Base-by-base conservation (phyloP, 1,140 invertebrate genomes). In the Panagrolaimus sp. region DNA sequence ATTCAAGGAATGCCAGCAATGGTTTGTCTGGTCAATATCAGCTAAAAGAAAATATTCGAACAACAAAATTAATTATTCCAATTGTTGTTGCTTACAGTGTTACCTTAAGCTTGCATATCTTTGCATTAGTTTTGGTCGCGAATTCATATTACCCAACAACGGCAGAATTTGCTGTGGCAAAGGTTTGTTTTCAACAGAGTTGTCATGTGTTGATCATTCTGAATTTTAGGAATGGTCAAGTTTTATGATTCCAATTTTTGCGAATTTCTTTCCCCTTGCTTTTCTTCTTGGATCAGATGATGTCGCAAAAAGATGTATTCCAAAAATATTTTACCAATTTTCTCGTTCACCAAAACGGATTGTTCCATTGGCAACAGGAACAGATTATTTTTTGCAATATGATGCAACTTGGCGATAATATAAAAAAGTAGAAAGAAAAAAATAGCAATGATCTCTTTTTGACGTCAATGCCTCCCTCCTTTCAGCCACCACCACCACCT, bases 221-320 rank as follows among this genome's bases (percentile, higher is more conserved):
- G n/a, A n/a, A n/a, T 51, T 57, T 57, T 16, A 57, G 51, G 51
- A 57, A 57, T 57, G 51, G 51, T 57, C 51, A 57, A 57, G 51
- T 16, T 57, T 57, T 27, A 57, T 57, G 0, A 57, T 57, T 25
- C 51, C 51, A 13, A 13, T 57, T 25, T 57, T 57, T 57, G 51
- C 51, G 11, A 57, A 57, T 23, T 20, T 27, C 4, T 16, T 57
- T 20, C 51, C 51, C 0, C 20, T 57, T 23, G 1, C 31, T 4
- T 38, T 38, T 38, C 31, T 38, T 13, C 4, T 57, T 57, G 16
- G 27, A 20, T 20, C 13, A 20, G 20, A 57, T 57, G 51, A 20
- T 20, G 51, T 16, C 9, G 51, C 13, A 13, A 27, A 11, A 11
- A 14, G 51, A 5, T 57, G n/a, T 57, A 20, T 8, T 16, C 20